These are phyloP conservation scores for Drosophila pandora DNA, from an alignment of 1,140 invertebrate species.

Conservation along the genomic window DNA sequence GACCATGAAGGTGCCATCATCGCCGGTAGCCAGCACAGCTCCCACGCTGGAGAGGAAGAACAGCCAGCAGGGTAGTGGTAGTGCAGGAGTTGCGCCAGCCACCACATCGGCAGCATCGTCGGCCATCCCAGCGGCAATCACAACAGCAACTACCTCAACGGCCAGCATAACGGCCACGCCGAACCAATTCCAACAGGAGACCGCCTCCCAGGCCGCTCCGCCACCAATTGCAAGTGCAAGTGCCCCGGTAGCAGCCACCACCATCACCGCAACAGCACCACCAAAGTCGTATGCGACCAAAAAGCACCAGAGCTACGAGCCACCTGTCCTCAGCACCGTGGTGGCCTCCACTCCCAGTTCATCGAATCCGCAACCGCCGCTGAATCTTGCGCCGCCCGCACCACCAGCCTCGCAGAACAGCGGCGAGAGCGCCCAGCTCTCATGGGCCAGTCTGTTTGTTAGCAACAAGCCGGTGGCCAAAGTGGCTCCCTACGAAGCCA, in stretches of 20 bases:
- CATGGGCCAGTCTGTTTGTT: conserved; percentile 67
- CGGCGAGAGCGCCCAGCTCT: conserved; percentile 58
- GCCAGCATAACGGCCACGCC: conserved; percentile 75
- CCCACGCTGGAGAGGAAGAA: conserved; percentile 66
- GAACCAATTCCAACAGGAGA: conserved; percentile 72
- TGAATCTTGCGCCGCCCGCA: conserved; percentile 63
- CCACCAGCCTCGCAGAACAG: conserved; percentile 67
- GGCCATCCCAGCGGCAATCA: conserved; percentile 15
- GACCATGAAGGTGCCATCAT: conserved; percentile 80
- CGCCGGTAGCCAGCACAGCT: conserved; percentile 67
- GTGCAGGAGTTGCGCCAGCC: conserved; percentile 8
- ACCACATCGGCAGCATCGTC: conserved; percentile 1
- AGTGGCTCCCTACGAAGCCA: conserved; percentile 85
- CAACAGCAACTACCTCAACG: conserved; percentile 75
- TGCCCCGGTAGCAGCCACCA: conserved; percentile 26
- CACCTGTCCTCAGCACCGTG: conserved; percentile 4
- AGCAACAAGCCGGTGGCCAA: conserved; percentile 86
- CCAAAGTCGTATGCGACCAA: conserved; percentile 52
- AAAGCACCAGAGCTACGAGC: conserved; percentile 25
- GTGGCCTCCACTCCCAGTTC: conserved; percentile 14
- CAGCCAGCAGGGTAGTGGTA: conserved; percentile 60
- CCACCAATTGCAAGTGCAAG: conserved; percentile 7
- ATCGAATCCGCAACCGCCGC: conserved; percentile 43
- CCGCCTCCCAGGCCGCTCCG: conserved; percentile 13
- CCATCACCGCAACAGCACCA: conserved; percentile 23